Evolutionary conservation across 2,113 vertebrate genomes (phyloP).

Genomic region (Empidonax alnorum): DNA sequence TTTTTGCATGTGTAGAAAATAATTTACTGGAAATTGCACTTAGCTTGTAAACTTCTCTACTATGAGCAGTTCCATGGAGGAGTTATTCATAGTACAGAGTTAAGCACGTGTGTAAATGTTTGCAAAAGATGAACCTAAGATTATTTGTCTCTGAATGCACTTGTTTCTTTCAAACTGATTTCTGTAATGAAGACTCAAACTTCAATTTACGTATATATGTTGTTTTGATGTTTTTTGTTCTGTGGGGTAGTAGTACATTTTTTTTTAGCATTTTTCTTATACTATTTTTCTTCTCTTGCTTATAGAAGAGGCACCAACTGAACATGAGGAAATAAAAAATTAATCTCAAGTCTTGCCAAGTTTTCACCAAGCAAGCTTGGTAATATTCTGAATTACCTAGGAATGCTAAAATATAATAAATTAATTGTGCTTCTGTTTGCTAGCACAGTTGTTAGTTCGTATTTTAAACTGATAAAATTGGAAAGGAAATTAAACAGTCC

Average conservation of each 20-base stretch:
- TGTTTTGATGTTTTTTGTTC: neutral
- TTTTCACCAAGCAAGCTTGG: constrained; percentile 19
- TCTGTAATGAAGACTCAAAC: neutral
- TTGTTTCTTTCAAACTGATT: neutral
- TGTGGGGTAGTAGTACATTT: neutral
- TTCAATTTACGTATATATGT: neutral
- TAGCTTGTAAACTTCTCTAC: neutral
- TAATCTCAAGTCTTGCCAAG: neutral
- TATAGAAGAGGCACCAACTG: neutral
- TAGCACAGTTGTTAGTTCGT: constrained; percentile 49
- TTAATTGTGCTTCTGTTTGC: constrained; percentile 51
- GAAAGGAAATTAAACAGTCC: constrained; percentile 14
- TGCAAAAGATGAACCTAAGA: neutral
- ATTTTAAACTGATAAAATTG: constrained; percentile 52
- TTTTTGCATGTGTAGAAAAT: neutral
- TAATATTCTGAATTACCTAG: constrained; percentile 56
- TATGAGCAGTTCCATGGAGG: neutral
- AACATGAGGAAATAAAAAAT: constrained; percentile 23
- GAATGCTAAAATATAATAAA: constrained; percentile 55
- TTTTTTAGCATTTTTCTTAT: neutral
- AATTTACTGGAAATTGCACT: neutral
- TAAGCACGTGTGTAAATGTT: neutral
- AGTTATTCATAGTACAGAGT: neutral
- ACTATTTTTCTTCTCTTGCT: neutral
- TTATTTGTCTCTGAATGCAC: neutral